phyloP scores from a whole-genome alignment of 37 sponge, comb jelly and placozoan species.

The Chondrosia reniformis region DNA sequence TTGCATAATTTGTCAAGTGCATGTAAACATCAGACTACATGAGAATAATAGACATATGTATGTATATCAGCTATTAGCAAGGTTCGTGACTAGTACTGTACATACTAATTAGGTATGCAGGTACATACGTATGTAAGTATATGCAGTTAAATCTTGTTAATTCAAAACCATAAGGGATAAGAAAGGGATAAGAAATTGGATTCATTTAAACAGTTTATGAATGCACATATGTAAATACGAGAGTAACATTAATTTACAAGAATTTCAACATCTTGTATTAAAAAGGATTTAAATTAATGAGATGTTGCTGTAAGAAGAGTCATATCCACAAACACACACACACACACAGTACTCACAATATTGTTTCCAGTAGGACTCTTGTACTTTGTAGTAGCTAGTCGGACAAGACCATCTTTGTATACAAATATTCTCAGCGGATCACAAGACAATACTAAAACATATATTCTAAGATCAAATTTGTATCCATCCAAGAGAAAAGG shows the following conservation, averaged over 20 bases:
- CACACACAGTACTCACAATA: constrained; percentile 55
- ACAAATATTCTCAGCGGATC: constrained; percentile 94
- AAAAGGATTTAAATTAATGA: too few relatives aligned
- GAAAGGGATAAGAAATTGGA: background rate
- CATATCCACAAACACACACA: background rate
- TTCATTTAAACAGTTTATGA: background rate
- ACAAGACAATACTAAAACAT: constrained; percentile 95
- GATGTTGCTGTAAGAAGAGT: too few relatives aligned
- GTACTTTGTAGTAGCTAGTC: constrained; percentile 86
- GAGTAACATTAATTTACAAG: too few relatives aligned
- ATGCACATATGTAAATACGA: background rate
- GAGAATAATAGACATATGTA: background rate
- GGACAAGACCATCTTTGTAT: constrained; percentile 93
- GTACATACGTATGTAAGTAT: background rate
- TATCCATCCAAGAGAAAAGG: constrained; percentile 92
- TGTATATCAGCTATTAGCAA: background rate
- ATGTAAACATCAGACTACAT: constrained; percentile 78
- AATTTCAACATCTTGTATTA: too few relatives aligned
- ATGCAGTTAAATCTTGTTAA: too few relatives aligned
- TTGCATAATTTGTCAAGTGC: constrained; percentile 99
- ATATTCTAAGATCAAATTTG: constrained; percentile 96
- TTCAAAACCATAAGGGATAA: too few relatives aligned
- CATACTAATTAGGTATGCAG: background rate
- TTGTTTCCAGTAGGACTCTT: constrained; percentile 77
- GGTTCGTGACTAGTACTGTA: background rate